Evolutionary conservation across 2,888 invertebrate species (phyloP), one percentile per base, ranked within the genome.

Genomic region (Pherbina coryleti): DNA sequence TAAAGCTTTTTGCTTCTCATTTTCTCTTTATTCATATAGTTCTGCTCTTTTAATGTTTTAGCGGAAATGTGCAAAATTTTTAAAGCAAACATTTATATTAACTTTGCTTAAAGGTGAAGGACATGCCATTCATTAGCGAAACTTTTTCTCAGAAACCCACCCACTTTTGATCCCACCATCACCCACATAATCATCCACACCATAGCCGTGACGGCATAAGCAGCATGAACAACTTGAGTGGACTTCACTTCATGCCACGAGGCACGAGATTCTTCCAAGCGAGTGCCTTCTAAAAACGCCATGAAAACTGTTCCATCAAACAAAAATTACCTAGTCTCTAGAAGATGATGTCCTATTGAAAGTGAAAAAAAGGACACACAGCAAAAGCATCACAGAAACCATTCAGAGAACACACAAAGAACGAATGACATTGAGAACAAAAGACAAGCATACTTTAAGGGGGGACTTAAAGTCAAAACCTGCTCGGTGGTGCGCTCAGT

Each of bases 101-200:
- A 62, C 31, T 28, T 62, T 17, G 5, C 5, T 31, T 66, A 22
- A 19, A 66, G 19, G 31, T 66, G 37, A 66, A 66, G 64, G 64
- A 66, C 64, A 34, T 66, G 37, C 31, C n/a, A 66, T 31, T 66
- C 64, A 66, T 66, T 66, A 66, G 64, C 34, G 8, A 3, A 66
- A 8, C 31, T 19, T 31, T 34, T 9, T 34, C 9, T 66, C 3
- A 28, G 37, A 5, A 34, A 31, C 31, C 37, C 37, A 66, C n/a
- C 34, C 37, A 9, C 37, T 25, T 28, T 60, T 9, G 14, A 57
- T 25, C 2, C 4, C 28, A 28, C 25, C 22, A 60, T 60, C 19
- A 57, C 22, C 11, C 3, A 22, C 19, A 37, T 3, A 8, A 37
- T 37, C 37, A 44, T 44, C 44, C 7, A 7, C 11, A 44, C 11